phyloP scores from a whole-genome alignment of 1,140 invertebrate genomes.

The Drosophila melanica region DNA sequence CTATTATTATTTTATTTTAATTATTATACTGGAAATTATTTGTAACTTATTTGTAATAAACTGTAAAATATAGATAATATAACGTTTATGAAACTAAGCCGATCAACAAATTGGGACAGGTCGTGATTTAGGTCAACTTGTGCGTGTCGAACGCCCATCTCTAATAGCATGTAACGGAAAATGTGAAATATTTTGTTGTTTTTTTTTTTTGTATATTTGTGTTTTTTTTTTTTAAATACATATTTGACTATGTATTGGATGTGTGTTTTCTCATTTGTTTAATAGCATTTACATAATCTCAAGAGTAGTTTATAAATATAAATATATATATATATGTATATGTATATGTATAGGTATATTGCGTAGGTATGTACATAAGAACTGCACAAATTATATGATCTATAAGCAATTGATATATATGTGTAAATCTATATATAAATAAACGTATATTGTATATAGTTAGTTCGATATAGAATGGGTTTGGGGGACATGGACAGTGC shows the following conservation, averaged over 20 bases:
- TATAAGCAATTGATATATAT: conserved; percentile 28
- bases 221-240: not conserved
- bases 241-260: conserved; percentile 5
- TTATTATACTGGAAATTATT: too few relatives aligned
- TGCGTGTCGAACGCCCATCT: not conserved
- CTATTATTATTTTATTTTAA: too few relatives aligned
- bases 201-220: not conserved
- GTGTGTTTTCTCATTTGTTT: conserved; percentile 19
- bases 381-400: conserved; percentile 34
- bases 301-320: conserved; percentile 3
- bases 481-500: not conserved
- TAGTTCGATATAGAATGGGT: not conserved
- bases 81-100: too few relatives aligned
- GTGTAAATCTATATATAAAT: not conserved
- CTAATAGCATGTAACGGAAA: not conserved
- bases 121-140: too few relatives aligned
- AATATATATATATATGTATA: conserved; percentile 10
- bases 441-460: conserved; percentile 4
- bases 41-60: too few relatives aligned
- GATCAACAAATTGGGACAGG: too few relatives aligned
- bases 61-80: too few relatives aligned
- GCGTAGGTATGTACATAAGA: conserved; percentile 24
- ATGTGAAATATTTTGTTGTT: not conserved
- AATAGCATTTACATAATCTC: conserved; percentile 33
- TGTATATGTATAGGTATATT: conserved; percentile 17